phyloP scores from a whole-genome alignment of 2,113 vertebrate species.

The Diphyllodes magnificus region DNA sequence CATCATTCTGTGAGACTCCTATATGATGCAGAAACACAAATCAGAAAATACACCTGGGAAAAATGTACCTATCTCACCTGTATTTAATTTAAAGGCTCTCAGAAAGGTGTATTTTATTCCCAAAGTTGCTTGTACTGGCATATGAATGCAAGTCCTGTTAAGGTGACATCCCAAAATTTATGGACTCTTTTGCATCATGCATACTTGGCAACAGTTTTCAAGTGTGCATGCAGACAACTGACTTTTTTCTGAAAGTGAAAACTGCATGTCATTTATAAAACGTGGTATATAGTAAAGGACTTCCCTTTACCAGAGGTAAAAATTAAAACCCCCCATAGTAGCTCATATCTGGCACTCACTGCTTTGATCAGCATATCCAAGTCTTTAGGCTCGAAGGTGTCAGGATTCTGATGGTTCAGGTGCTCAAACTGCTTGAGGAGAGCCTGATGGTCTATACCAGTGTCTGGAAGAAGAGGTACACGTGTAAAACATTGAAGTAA shows the following conservation, averaged over 20 bases:
- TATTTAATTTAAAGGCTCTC: neutral
- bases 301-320: neutral
- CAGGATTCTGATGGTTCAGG: constrained; percentile 94
- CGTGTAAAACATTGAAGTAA: neutral
- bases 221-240: neutral
- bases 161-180: neutral
- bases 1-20: neutral
- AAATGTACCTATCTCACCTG: neutral
- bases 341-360: constrained; percentile 68
- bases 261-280: neutral
- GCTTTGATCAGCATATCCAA: constrained; percentile 94
- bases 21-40: neutral
- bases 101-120: neutral
- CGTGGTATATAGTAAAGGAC: neutral
- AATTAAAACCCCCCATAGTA: neutral
- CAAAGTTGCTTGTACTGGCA: neutral
- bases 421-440: constrained; percentile 96
- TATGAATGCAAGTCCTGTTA: neutral
- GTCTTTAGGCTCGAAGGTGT: constrained; percentile 93
- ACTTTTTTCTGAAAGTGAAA: neutral
- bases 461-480: constrained; percentile 64
- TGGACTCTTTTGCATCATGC: neutral
- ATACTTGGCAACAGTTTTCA: neutral
- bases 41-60: neutral
- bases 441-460: constrained; percentile 86